Percentiles rank a stretch among this genome's conserved stretches.
These are phyloP conservation scores for Enoplosus armatus DNA, from an alignment of 2,797 vertebrate genomes.

Conservation along the genomic window DNA sequence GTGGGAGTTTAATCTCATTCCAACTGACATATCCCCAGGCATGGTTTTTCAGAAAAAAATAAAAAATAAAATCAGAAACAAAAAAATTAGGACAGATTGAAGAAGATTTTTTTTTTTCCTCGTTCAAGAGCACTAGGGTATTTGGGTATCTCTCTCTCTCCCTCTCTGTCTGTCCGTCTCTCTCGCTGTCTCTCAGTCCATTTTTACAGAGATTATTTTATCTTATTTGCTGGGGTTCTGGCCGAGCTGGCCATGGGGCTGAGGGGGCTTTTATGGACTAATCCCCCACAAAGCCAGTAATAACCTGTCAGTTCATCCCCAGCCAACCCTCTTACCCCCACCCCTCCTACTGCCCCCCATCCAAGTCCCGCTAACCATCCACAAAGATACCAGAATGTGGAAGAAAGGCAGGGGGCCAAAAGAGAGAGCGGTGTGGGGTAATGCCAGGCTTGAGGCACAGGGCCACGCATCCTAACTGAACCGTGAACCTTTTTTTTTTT, in stretches of 20 bases:
- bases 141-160: slow-evolving; percentile 58
- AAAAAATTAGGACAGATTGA: slow-evolving; percentile 81
- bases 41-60: slow-evolving; percentile 52
- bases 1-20: slow-evolving; percentile 88
- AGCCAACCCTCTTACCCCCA: slow-evolving; percentile 72
- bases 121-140: slow-evolving; percentile 42
- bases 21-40: slow-evolving; percentile 82
- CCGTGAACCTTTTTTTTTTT: slow-evolving; percentile 56
- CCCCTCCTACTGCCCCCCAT: slow-evolving; percentile 37
- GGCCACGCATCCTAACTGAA: slow-evolving; percentile 56
- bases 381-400: slow-evolving; percentile 74
- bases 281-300: slow-evolving; percentile 88
- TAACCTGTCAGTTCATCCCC: slow-evolving; percentile 88
- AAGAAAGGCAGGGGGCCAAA: slow-evolving; percentile 63
- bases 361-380: slow-evolving; percentile 65
- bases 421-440: slow-evolving; percentile 59
- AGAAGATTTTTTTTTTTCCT: slow-evolving; percentile 60
- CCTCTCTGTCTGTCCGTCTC: slow-evolving; percentile 46
- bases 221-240: slow-evolving; percentile 83
- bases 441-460: slow-evolving; percentile 66
- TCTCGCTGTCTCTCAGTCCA: slow-evolving; percentile 65
- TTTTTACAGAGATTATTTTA: slow-evolving; percentile 86
- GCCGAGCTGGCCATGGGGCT: slow-evolving; percentile 76
- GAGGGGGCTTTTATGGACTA: slow-evolving; percentile 86
- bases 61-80: slow-evolving; percentile 67